Base-by-base conservation (phyloP, 2,888 invertebrate species). In the Tineola bisselliella region DNA sequence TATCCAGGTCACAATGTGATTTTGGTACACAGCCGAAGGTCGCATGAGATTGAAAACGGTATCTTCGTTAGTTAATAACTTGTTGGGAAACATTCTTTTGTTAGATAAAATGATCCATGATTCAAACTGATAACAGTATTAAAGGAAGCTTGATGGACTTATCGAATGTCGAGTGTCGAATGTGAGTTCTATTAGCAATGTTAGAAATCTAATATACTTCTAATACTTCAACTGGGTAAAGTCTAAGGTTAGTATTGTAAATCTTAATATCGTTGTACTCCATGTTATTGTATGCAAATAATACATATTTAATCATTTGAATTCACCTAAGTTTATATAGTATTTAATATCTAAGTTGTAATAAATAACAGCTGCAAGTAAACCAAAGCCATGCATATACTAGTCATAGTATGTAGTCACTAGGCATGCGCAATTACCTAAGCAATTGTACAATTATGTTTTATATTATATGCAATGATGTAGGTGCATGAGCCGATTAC, bases 1-100 rank as follows among this genome's bases (percentile, higher is more conserved):
- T 77, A 73, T 70, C 71, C 64, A 66, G 65, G 69, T 70, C 66
- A 66, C 67, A 68, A 64, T 68, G 65, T 66, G 65, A 63, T 65
- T 65, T 64, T 59, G 63, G 65, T 67, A 63, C 8, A 13, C 25
- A 54, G 44, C 65, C 33, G 65, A 65, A 68, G 68, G 67, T 70
- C 68, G 61, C 64, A 64, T 61, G 60, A 64, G 62, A 66, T 68
- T 67, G 63, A 62, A 63, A 68, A 66, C 62, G 61, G 62, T 66
- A 58, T 58, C 33, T 58, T 58, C 58, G 33, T 33, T 33, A 58
- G 58, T 33, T 58, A 58, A 58, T 58, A 58, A 58, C 33, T 58
- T 6, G 15, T 58, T 58, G 15, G 31, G 33, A 58, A 58, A 58
- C 33, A 58, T 58, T 58, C 13, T 13, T 13, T 33, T 58, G 58